A percentile compares a stretch with the other conserved stretches of the same genome.
These are phyloP conservation scores for Halictus rubicundus DNA, from an alignment of 1,140 invertebrate species.

Conservation along the genomic window DNA sequence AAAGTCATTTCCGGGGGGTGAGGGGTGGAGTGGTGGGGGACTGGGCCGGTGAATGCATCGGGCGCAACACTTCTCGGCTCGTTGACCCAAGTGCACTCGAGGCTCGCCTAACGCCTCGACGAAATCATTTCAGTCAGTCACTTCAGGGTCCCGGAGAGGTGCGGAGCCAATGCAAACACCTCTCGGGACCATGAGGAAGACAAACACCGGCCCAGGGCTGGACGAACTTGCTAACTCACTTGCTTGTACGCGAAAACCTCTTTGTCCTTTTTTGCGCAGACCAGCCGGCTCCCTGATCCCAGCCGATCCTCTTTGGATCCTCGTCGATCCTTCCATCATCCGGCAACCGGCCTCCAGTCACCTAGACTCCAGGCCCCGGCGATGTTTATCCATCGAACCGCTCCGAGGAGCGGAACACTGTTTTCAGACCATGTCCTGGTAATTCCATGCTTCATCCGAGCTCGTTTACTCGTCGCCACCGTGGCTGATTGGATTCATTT, in stretches of 20 bases:
- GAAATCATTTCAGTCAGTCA: conserved; percentile 55
- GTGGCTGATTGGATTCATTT: not conserved
- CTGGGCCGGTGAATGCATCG: not conserved
- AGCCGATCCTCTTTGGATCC: not conserved
- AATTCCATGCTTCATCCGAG: not conserved
- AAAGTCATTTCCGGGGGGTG: conserved; percentile 25
- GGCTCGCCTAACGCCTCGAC: conserved; percentile 29
- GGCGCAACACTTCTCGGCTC: not conserved
- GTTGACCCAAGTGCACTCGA: conserved; percentile 13
- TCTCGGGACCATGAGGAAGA: conserved; percentile 39
- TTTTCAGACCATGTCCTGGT: not conserved
- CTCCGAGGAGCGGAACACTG: not conserved
- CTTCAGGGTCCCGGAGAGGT: conserved; percentile 13
- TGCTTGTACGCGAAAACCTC: conserved; percentile 14
- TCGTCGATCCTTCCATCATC: not conserved
- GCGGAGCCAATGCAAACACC: conserved; percentile 57
- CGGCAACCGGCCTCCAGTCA: not conserved
- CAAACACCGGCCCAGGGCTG: conserved; percentile 34
- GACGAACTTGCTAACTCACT: conserved; percentile 47
- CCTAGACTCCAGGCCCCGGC: not conserved
- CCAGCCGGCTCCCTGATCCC: not conserved
- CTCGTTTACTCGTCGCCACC: conserved; percentile 17
- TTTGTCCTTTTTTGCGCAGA: not conserved
- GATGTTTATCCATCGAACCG: conserved; percentile 30
- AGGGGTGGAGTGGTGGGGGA: too few relatives aligned